Base-by-base conservation (phyloP, 2,888 invertebrate genomes). In the Andrena trimmerana region DNA sequence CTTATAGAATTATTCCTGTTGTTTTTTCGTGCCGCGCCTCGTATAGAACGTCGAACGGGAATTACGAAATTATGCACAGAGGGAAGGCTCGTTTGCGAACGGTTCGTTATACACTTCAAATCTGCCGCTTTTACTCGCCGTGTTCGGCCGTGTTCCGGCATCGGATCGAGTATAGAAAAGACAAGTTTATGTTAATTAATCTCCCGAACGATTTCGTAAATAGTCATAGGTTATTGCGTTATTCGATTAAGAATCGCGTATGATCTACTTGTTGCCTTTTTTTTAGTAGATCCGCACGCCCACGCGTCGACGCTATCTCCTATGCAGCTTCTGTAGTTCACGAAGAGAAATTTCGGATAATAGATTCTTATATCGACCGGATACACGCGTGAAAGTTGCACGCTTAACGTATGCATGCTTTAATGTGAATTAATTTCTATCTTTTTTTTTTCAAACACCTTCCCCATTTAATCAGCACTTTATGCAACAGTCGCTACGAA, bases 181-280 rank as follows among this genome's bases (percentile, higher is more conserved):
- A 66, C 71, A 54, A 76, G 73, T 68, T 82, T 75, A 78, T 84
- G 73, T 84, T 86, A 86, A 87, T 86, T 87, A 84, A 80, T 76
- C 74, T 78, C 72, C 76, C 57, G 66, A 59, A 78, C 57, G n/a
- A 83, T 77, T 77, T 81, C 48, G 63, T 63, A 77, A 77, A 83
- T 67, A 63, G 36, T 78, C 63, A 68, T 72, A 71, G 71, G 62
- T 83, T 75, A 71, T 78, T 84, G 50, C 33, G 4, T 24, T 27
- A n/a, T 59, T 24, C 20, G 48, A 72, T 72, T 72, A 78, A 62
- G 24, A 75, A 69, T 71, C 31, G 52, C 48, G 13, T 16, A 52
- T 36, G 29, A 78, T 74, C 63, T 63, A 83, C 48, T 33, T 27
- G 7, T 33, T 66, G 42, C 42, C 42, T 54, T 70, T 73, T 27